These are phyloP conservation scores for Proterorhinus semilunaris DNA, from an alignment of 2,113 vertebrate genomes.

Conservation along the genomic window DNA sequence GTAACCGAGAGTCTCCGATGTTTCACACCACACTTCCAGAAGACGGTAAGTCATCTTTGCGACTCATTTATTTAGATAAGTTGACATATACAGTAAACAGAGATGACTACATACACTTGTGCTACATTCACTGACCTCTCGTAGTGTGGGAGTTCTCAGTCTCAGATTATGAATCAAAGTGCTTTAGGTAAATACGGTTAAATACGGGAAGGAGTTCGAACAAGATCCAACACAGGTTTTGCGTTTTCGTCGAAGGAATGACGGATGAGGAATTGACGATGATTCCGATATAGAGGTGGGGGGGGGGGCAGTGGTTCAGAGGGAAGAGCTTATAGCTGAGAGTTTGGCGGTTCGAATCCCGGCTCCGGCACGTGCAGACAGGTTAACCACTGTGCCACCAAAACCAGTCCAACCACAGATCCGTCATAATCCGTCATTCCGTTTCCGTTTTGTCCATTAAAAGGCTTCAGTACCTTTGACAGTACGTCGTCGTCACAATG, in stretches of 20 bases:
- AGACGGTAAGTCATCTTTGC: background rate
- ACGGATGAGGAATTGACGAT: no score
- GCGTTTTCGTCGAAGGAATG: no score
- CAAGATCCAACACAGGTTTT: no score
- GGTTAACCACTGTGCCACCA: background rate
- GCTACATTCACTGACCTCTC: constrained; percentile 31
- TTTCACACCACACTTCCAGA: background rate
- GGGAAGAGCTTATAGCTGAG: no score
- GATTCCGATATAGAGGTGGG: no score
- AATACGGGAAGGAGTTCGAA: background rate
- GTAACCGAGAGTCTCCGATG: no score
- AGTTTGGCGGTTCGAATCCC: no score
- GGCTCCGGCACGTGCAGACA: background rate
- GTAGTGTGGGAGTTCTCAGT: constrained; percentile 28
- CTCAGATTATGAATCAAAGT: constrained; percentile 39
- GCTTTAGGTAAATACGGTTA: constrained; percentile 44
- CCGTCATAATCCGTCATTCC: no score
- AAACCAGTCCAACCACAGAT: no score
- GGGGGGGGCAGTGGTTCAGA: no score
- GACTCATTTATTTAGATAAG: background rate
- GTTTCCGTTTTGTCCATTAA: no score
- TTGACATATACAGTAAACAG: background rate
- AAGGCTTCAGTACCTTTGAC: background rate
- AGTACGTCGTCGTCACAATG: background rate
- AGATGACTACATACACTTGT: constrained; percentile 25